Evolutionary conservation across 2,888 invertebrate species (phyloP).

Genomic region (Exephanes ischioxanthus): DNA sequence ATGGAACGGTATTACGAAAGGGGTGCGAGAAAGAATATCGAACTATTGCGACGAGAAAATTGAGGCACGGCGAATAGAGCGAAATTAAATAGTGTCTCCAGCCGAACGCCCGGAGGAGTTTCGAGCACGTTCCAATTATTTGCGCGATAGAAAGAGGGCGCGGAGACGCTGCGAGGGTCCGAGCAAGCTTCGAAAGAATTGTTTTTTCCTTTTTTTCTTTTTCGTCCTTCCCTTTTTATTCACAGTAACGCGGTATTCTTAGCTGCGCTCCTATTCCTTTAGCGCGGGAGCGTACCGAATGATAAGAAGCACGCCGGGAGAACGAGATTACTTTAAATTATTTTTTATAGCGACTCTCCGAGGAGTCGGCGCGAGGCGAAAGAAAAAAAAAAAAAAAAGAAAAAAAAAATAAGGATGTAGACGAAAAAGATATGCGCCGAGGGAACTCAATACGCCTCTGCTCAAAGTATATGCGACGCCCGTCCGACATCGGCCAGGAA

Average conservation of each 20-base stretch:
- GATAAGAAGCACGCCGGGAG: slow-evolving; percentile 61
- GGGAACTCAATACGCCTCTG: slow-evolving; percentile 75
- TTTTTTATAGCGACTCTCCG: slow-evolving; percentile 68
- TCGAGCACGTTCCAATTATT: slow-evolving; percentile 78
- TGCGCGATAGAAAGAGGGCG: slow-evolving; percentile 70
- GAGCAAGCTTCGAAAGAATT: slow-evolving; percentile 65
- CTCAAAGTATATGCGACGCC: slow-evolving; percentile 44
- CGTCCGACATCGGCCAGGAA: slow-evolving; percentile 67
- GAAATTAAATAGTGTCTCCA: slow-evolving; percentile 40
- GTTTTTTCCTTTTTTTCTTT: slow-evolving; percentile 53
- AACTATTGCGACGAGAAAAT: slow-evolving; percentile 37
- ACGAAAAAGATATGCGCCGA: slow-evolving; percentile 56
- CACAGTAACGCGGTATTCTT: slow-evolving; percentile 39
- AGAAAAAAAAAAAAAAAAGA: slow-evolving; percentile 17
- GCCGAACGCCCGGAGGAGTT: slow-evolving; percentile 60
- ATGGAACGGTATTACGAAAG: slow-evolving; percentile 64
- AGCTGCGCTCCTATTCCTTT: slow-evolving; percentile 59
- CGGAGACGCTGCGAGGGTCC: slow-evolving; percentile 3
- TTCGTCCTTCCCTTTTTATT: slow-evolving; percentile 7
- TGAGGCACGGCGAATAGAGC: slow-evolving; percentile 27
- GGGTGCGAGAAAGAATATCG: slow-evolving; percentile 8
- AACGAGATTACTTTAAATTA: slow-evolving; percentile 77
- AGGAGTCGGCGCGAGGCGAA: not conserved
- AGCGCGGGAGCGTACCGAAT: slow-evolving; percentile 22
- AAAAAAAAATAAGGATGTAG: slow-evolving; percentile 29